Evolutionary conservation across 2,888 invertebrate genomes (phyloP), one percentile per base, ranked within the genome.

Genomic region (Tolmerus cingulatus): DNA sequence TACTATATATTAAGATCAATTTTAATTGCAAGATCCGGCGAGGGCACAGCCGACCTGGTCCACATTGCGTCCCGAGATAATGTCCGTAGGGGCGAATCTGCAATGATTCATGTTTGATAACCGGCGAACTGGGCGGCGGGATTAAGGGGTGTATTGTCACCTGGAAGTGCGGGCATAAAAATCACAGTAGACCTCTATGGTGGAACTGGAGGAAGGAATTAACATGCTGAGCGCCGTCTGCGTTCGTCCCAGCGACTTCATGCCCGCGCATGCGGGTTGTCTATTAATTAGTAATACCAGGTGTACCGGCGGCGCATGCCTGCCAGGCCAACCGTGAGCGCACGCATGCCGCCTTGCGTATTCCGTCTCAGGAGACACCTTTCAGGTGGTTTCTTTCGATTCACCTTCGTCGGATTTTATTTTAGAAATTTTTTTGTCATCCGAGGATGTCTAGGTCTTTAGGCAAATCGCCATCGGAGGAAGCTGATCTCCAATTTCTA

Each of bases 241-340:
- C 34, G 66, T 23, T 86, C 57, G n/a, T 77, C 46, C 86, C 76
- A 30, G 57, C 57, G 74, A 79, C 86, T 88, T 79, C 87, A 87
- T 88, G 88, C 86, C 66, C 57, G 81, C 74, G 86, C 85, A 88
- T 88, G 87, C 88, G 88, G 88, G 88, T 88, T 87, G 86, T 88
- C 88, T 88, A 88, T 88, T 88, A 88, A 87, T 88, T 88, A 88
- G 88, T 85, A 87, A 87, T 87, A 87, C 88, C 88, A 88, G 87
- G 88, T 88, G 88, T 87, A 87, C 82, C 87, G 30, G 51, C 43
- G 87, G 85, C 88, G 86, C 88, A 88, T 87, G 88, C 86, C 86
- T 86, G 87, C 37, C 87, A 74, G 78, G 66, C 87, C 27, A 87
- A 77, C 77, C 77, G 77, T 86, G 77, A 86, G 86, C 74, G 77